A percentile compares a stretch with the other conserved stretches of the same genome.
phyloP scores from a whole-genome alignment of 2,113 vertebrate genomes.

The Scolopax mira region DNA sequence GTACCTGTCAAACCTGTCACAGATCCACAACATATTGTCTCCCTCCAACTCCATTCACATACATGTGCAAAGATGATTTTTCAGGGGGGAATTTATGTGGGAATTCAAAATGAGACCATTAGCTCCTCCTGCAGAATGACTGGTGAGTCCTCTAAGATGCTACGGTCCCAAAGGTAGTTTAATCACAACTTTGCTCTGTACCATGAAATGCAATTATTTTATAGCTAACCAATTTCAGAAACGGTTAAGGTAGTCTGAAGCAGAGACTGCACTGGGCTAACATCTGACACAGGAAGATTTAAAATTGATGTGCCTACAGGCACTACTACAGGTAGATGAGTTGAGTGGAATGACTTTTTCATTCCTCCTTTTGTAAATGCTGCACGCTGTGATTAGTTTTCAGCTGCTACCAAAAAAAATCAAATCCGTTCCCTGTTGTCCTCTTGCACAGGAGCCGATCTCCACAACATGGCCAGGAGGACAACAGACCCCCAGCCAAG shows the following conservation, averaged over 20 bases:
- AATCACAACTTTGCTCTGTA: neutral
- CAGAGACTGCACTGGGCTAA: neutral
- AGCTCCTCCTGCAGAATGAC: neutral
- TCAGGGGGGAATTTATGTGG: neutral
- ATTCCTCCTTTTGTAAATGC: neutral
- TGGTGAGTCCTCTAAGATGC: neutral
- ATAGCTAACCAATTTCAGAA: neutral
- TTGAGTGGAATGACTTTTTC: neutral
- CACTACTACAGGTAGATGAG: neutral
- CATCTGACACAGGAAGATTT: neutral
- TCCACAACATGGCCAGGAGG: neutral
- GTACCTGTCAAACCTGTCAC: neutral
- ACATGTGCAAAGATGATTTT: neutral
- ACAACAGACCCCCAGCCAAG: neutral
- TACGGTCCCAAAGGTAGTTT: neutral
- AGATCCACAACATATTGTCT: neutral
- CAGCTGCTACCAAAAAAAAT: neutral
- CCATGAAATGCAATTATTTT: slow-evolving; percentile 28
- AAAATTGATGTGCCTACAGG: neutral
- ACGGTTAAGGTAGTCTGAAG: neutral
- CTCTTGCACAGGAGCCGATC: neutral
- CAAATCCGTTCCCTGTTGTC: neutral
- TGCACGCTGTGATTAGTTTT: neutral
- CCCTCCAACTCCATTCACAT: neutral
- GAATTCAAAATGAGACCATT: neutral